Evolutionary conservation across 2,113 vertebrate genomes (phyloP), one percentile per base, ranked within the genome.

Genomic region (Atlantisia rogersi): DNA sequence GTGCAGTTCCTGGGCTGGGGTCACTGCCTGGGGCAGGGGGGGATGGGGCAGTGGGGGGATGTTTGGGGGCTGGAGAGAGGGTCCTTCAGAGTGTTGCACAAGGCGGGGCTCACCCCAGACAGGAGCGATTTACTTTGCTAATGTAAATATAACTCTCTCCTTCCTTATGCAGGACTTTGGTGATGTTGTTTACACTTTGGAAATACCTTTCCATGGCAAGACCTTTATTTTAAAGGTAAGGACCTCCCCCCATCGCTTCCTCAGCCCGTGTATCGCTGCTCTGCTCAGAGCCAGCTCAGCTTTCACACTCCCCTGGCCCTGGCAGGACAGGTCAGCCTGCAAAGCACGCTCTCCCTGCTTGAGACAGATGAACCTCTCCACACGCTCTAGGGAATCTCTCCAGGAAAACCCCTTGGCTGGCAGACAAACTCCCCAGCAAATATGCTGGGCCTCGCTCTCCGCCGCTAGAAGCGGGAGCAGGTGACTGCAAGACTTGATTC

Each of bases 151-250:
- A 2, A 55, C 88, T 95, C 76, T 71, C 67, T 85, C n/a, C 2
- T 62, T 67, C 91, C 94, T 82, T 3, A 9, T 35, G 16, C 97
- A 99, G 99, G 99, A 99, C 32, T 97, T 98, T 5, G 99, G 99
- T 10, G 99, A 99, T 55, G 98, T 98, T 4, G 99, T 99, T 94
- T 99, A 99, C 97, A 99, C 98, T 70, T 97, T 99, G 44, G 99
- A 99, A 96, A 98, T 99, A 83, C 99, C 99, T 58, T 99, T 98
- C 96, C 98, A 99, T 2, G 99, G 99, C 96, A 99, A 99, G 98
- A 98, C 99, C 16, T 99, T 99, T 97, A 99, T 99, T 97, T 98
- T 99, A 68, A 99, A 99, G 99, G 99, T 99, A 98, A 95, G 95
- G 35, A 39, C 53, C 65, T 65, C 31, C 77, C 85, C 1, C 42